Evolutionary conservation across 2,113 vertebrate genomes (phyloP).

Genomic region (Leuciscus idus): DNA sequence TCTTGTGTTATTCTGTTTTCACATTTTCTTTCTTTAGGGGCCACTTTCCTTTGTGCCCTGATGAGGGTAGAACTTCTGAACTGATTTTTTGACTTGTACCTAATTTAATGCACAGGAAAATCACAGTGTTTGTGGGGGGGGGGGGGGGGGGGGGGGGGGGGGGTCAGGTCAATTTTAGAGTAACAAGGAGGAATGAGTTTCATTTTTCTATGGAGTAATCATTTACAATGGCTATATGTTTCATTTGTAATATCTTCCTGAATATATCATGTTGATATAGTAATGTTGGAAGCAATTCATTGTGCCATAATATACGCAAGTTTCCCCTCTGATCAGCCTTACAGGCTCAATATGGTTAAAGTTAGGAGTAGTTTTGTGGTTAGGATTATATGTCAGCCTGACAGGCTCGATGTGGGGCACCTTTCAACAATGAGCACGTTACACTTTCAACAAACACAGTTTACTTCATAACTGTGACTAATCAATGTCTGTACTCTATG

Average conservation of each 20-base stretch:
- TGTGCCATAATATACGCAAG: not conserved
- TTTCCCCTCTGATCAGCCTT: conserved; percentile 1
- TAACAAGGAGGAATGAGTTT: not conserved
- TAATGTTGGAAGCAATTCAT: conserved; percentile 1
- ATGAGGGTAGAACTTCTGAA: conserved; percentile 1
- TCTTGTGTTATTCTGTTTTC: conserved; percentile 8
- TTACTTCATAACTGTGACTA: not conserved
- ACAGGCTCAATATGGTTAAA: conserved; percentile 20
- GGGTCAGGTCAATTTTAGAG: conserved; percentile 8
- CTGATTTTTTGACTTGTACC: not conserved
- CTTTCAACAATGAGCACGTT: conserved; percentile 5
- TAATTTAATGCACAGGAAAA: not conserved
- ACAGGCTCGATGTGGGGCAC: not conserved
- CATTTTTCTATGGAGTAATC: not conserved
- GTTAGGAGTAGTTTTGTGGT: conserved; percentile 5
- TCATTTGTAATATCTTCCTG: conserved; percentile 8
- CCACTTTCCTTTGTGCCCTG: not conserved
- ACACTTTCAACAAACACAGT: conserved; percentile 39
- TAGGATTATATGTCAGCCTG: conserved; percentile 24
- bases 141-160: too few species aligned
- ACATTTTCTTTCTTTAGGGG: conserved; percentile 11
- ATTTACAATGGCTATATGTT: not conserved
- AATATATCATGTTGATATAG: conserved; percentile 10
- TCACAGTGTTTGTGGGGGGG: not conserved
- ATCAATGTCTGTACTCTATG: conserved; percentile 5